Percentiles rank a stretch among this genome's conserved stretches.
Conservation (phyloP, 2,888 invertebrate species). For the Mesorhabditis spiculigera region DNA sequence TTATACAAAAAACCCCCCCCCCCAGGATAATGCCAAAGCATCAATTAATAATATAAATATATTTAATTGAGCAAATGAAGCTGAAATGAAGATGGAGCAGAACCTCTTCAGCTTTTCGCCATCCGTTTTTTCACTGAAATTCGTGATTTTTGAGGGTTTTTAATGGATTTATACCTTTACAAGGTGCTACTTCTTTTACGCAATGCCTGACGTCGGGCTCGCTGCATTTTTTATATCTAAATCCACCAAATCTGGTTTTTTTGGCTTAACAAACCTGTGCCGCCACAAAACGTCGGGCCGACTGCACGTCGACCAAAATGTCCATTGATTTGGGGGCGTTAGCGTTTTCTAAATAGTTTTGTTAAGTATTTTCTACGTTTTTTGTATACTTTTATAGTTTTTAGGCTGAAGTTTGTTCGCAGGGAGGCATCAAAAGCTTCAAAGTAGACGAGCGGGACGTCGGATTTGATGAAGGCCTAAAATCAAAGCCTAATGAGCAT, state of each 20-base stretch:
- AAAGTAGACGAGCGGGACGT: background rate
- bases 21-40: no score
- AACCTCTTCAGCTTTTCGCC: no score
- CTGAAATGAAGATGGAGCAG: no score
- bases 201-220: background rate
- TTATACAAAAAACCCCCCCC: no score
- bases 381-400: background rate
- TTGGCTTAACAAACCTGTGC: background rate
- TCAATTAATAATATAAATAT: no score
- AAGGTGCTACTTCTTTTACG: background rate
- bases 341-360: background rate
- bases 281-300: background rate
- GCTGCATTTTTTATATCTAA: background rate
- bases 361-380: no score
- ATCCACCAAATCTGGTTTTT: background rate
- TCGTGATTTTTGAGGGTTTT: no score
- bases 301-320: background rate
- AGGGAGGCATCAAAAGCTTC: background rate
- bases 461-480: background rate
- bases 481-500: background rate
- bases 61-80: no score
- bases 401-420: background rate
- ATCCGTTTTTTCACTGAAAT: no score
- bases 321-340: background rate
- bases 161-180: background rate